A percentile compares a stretch with the other conserved stretches of the same genome.
Conservation (phyloP, 2,797 vertebrate genomes). For the Acanthurus leucopareius region DNA sequence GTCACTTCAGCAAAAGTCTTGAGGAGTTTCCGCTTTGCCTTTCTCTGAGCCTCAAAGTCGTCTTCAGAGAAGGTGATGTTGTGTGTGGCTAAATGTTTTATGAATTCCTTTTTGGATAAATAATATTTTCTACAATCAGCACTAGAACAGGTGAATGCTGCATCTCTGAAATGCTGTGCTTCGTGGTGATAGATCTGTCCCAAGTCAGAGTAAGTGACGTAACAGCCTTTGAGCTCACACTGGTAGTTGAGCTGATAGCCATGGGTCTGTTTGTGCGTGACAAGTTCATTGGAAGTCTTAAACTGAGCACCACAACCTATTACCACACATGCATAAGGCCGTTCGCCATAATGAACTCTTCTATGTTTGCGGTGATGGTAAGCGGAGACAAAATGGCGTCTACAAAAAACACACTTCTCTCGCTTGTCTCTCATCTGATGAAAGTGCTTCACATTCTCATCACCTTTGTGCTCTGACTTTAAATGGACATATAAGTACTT, state of each 20-base stretch:
- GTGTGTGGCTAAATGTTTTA: slow-evolving; percentile 92
- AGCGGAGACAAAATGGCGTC: slow-evolving; percentile 93
- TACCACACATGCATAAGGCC: slow-evolving; percentile 92
- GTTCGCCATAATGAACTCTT: slow-evolving; percentile 90
- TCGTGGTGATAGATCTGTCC: slow-evolving; percentile 98
- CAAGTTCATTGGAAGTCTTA: slow-evolving; percentile 90
- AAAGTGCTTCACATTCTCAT: slow-evolving; percentile 96
- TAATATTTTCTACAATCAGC: slow-evolving; percentile 94
- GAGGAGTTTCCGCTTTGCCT: slow-evolving; percentile 76
- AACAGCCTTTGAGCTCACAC: slow-evolving; percentile 96
- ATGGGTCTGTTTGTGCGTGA: slow-evolving; percentile 95
- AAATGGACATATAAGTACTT: slow-evolving; percentile 97
- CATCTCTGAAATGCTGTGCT: slow-evolving; percentile 97
- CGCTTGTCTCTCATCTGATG: slow-evolving; percentile 94
- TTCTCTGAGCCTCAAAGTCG: slow-evolving; percentile 86
- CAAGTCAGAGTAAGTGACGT: slow-evolving; percentile 93
- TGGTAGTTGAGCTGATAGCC: slow-evolving; percentile 91
- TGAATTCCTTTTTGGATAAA: slow-evolving; percentile 94
- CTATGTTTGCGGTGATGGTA: slow-evolving; percentile 94
- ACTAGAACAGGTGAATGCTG: slow-evolving; percentile 92
- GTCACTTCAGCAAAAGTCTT: slow-evolving; percentile 55
- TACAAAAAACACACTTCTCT: slow-evolving; percentile 95
- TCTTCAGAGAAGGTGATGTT: slow-evolving; percentile 86
- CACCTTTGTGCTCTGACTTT: slow-evolving; percentile 92
- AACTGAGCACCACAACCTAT: slow-evolving; percentile 92